These are phyloP conservation scores for Allygus modestus DNA, from an alignment of 2,888 invertebrate genomes.

Conservation along the genomic window DNA sequence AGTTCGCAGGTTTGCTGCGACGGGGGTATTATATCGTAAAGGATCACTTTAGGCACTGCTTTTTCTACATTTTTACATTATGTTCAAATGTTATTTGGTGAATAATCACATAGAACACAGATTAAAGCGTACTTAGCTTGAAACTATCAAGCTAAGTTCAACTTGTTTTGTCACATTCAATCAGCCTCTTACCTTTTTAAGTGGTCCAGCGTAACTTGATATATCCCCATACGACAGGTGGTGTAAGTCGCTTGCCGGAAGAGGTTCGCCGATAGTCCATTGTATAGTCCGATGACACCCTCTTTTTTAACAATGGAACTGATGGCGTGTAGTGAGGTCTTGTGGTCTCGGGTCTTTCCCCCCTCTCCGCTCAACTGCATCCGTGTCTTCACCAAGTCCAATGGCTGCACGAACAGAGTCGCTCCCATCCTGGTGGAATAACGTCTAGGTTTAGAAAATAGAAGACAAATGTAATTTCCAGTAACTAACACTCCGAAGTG, in stretches of 20 bases:
- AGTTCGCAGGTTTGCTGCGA: too few relatives aligned
- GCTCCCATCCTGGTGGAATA: conserved; percentile 77
- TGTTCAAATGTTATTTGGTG: too few relatives aligned
- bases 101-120: too few relatives aligned
- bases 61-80: too few relatives aligned
- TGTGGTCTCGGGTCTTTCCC: conserved; percentile 82
- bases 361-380: conserved; percentile 96
- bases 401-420: conserved; percentile 96
- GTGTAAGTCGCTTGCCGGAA: conserved; percentile 98
- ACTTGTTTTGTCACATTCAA: too few relatives aligned
- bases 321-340: conserved; percentile 88
- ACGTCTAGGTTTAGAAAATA: not conserved
- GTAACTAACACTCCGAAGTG: too few relatives aligned
- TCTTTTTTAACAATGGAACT: conserved; percentile 89
- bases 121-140: too few relatives aligned
- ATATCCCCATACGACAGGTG: conserved; percentile 95
- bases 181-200: too few relatives aligned
- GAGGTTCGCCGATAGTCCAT: conserved; percentile 94
- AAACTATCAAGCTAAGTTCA: too few relatives aligned
- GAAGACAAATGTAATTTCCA: too few relatives aligned
- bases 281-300: conserved; percentile 92
- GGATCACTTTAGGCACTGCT: too few relatives aligned
- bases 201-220: conserved; percentile 89
- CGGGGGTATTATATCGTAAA: too few relatives aligned
- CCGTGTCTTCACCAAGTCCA: conserved; percentile 97